Evolutionary conservation across 2,797 vertebrate species (phyloP).

Genomic region (Epinephelus coioides): DNA sequence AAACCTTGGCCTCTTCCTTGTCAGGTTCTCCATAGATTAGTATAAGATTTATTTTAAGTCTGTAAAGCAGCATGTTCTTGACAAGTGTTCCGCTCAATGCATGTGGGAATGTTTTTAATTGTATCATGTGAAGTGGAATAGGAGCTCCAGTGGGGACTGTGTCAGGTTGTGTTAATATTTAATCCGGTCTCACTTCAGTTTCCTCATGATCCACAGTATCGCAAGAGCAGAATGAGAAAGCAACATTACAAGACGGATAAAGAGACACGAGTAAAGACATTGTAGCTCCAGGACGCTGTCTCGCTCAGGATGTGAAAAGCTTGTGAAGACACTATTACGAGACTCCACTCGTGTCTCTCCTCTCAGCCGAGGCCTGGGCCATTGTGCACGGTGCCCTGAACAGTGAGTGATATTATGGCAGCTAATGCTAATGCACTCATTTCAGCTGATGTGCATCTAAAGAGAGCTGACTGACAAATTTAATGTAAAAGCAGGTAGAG

Average conservation of each 20-base stretch:
- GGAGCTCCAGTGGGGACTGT: constrained; percentile 75
- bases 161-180: constrained; percentile 95
- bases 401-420: constrained; percentile 52
- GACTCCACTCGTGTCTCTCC: constrained; percentile 38
- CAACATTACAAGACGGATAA: constrained; percentile 58
- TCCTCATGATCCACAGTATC: constrained; percentile 76
- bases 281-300: constrained; percentile 43
- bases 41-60: constrained; percentile 99
- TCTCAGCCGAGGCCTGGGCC: constrained; percentile 30
- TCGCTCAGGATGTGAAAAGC: constrained; percentile 48
- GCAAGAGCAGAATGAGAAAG: constrained; percentile 51
- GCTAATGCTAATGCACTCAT: constrained; percentile 70
- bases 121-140: constrained; percentile 89
- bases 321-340: constrained; percentile 48
- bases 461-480: constrained; percentile 70
- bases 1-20: constrained; percentile 96
- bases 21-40: constrained; percentile 99
- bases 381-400: constrained; percentile 28
- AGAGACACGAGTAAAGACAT: constrained; percentile 62
- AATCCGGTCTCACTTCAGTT: constrained; percentile 82
- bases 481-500: constrained; percentile 62
- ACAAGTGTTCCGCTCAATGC: constrained; percentile 91
- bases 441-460: constrained; percentile 72
- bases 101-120: constrained; percentile 95
- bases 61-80: constrained; percentile 94